These are phyloP conservation scores for Rhinoderma darwinii DNA, from an alignment of 2,113 vertebrate genomes.

Conservation along the genomic window DNA sequence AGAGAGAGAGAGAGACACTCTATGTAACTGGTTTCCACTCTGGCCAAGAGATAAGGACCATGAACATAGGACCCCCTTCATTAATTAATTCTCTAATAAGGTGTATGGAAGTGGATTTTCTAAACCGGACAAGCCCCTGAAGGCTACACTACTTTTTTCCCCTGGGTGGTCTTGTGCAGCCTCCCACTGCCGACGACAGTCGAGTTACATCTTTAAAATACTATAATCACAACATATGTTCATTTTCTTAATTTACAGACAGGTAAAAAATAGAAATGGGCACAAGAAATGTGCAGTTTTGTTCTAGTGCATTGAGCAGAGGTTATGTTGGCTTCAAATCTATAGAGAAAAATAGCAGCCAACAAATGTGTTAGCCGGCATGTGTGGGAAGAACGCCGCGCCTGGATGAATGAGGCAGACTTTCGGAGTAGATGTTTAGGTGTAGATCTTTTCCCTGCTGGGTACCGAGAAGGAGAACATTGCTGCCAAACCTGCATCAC, in stretches of 20 bases:
- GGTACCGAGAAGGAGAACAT: background rate
- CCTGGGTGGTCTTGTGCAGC: background rate
- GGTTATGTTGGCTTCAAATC: constrained; percentile 5
- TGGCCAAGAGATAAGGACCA: too few relatives aligned
- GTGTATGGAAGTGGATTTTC: too few relatives aligned
- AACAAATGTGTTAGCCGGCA: constrained; percentile 25
- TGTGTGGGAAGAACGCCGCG: background rate
- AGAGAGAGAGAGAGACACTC: too few relatives aligned
- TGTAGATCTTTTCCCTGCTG: constrained; percentile 7
- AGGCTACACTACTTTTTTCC: background rate
- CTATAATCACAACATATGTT: background rate
- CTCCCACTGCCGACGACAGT: background rate
- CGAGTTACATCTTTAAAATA: background rate
- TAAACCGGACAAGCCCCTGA: too few relatives aligned
- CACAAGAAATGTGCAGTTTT: background rate
- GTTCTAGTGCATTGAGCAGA: constrained; percentile 19
- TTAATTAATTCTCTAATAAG: too few relatives aligned
- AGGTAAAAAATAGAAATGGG: constrained; percentile 28
- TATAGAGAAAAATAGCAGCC: constrained; percentile 7
- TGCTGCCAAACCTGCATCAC: background rate
- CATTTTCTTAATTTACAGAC: background rate
- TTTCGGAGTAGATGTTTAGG: too few relatives aligned
- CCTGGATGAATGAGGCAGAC: constrained; percentile 15
- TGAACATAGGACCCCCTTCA: too few relatives aligned
- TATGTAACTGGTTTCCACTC: too few relatives aligned